Evolutionary conservation across 2,113 vertebrate species (phyloP), one percentile per base, ranked within the genome.

Genomic region (Rynchops niger): DNA sequence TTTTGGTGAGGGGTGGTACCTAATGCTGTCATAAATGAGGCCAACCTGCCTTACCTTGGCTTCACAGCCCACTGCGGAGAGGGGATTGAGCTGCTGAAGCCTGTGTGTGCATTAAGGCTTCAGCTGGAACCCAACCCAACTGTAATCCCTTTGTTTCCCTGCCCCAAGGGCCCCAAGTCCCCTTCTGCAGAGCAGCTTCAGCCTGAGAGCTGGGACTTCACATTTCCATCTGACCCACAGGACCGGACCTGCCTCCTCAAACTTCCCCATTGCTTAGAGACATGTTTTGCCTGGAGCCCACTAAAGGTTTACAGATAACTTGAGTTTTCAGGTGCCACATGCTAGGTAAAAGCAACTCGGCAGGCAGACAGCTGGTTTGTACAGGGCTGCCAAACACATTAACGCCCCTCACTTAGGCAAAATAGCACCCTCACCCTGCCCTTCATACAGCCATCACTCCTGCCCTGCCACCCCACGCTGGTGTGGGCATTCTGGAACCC

Each of bases 401-500:
- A 80, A 9, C 40, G 26, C 7, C 70, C 18, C 59, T 84, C 56
- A 32, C 18, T 47, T 23, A 66, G 42, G 20, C 20, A 66, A 34
- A 86, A 42, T 19, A 32, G 42, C 16, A 52, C 1, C 13, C 3
- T 58, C 11, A 26, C 25, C 15, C 38, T 86, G 23, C 15, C 12
- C 17, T 82, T 84, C 61, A 13, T 15, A 23, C 19, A 83, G 25
- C 9, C 63, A 5, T 45, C 0, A 0, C 19, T 77, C 30, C 58
- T 69, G 66, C 23, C 26, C 36, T 77, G 49, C 27, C 32, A 15
- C 25, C 12, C 50, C 53, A 50, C 0, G 0, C 43, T 61, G 53
- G 3, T 49, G 26, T 0, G 0, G 59, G 11, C 40, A 38, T 13
- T 18, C 38, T 59, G 61, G 1, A 8, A n/a, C 38, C 30, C 61